Base-by-base conservation (phyloP, 2,797 vertebrate genomes). In the Tympanoctomys barrerae region DNA sequence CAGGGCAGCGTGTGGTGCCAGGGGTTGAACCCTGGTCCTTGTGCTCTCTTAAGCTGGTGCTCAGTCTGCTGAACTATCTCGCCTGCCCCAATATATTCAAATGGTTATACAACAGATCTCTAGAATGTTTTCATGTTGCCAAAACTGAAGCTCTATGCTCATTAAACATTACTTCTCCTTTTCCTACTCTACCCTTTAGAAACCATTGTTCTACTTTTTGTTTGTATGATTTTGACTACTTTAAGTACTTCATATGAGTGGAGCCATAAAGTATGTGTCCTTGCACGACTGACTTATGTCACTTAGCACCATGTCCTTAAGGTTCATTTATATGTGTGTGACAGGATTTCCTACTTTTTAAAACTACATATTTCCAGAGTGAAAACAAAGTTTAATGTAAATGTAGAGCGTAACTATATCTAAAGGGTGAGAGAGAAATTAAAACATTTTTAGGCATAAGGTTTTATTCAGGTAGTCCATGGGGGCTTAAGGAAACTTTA, bases 151-250 rank as follows among this genome's bases (percentile, higher is more conserved):
- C 49, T 75, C 12, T 54, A 12, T 78, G 46, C 28, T 52, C 26
- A 52, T n/a, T 54, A 79, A 79, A 79, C 31, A 54, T 31, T 54
- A 79, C 33, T 54, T 79, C 28, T 79, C 16, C 39, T 77, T 64
- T 14, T 12, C 54, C 49, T 54, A 13, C 46, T 54, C 1, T 16
- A 79, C 49, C 31, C 24, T 26, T 68, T 61, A 42, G 21, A 42
- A 87, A n/a, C 26, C 26, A n/a, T 22, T 22, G 61, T 89, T 82
- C 39, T 71, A 42, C 26, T 91, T 39, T 71, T 33, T 24, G 7
- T 92, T 92, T 91, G 54, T 91, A 14, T 86, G 61, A 79, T 68
- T 94, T 89, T 77, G 52, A 80, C 49, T 19, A 8, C 28, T 73
- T 49, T 68, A 80, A 54, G 14, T 52, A 81, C 36, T 57, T 91